Conservation (phyloP, 2,888 invertebrate genomes). For the Opisthograptis luteolata region DNA sequence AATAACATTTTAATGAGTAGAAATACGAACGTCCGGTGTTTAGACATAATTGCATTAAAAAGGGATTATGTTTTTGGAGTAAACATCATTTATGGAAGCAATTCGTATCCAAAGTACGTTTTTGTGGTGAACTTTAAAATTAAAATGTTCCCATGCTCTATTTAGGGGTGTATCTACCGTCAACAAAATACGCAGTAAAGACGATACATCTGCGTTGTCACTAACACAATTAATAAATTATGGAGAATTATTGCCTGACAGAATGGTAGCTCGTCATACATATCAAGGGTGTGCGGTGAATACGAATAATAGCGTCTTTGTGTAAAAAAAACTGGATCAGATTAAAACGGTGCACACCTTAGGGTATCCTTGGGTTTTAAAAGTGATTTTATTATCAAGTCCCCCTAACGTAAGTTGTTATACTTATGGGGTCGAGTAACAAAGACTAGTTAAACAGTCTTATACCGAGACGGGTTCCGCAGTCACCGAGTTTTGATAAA, state of each 20-base stretch:
- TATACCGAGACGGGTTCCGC: conserved; percentile 23
- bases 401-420: conserved; percentile 32
- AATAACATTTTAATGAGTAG: conserved; percentile 6
- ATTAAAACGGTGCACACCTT: conserved; percentile 60
- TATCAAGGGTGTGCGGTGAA: conserved; percentile 66
- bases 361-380: conserved; percentile 49
- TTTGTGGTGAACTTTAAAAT: conserved; percentile 9
- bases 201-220: conserved; percentile 61
- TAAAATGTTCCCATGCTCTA: conserved; percentile 43
- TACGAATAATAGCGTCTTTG: conserved; percentile 60
- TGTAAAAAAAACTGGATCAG: conserved; percentile 66
- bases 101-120: neutral
- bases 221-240: conserved; percentile 63
- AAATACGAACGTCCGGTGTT: conserved; percentile 1
- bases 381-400: conserved; percentile 34
- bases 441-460: conserved; percentile 48
- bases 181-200: conserved; percentile 40
- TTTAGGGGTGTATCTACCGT: conserved; percentile 41
- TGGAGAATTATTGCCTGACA: conserved; percentile 55
- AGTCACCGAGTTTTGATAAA: conserved; percentile 15
- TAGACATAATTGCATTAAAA: neutral
- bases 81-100: neutral
- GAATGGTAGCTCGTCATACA: conserved; percentile 47
- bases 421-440: conserved; percentile 33
- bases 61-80: neutral